Evolutionary conservation across 2,113 vertebrate genomes (phyloP).

Genomic region (Coracopsis vasa): DNA sequence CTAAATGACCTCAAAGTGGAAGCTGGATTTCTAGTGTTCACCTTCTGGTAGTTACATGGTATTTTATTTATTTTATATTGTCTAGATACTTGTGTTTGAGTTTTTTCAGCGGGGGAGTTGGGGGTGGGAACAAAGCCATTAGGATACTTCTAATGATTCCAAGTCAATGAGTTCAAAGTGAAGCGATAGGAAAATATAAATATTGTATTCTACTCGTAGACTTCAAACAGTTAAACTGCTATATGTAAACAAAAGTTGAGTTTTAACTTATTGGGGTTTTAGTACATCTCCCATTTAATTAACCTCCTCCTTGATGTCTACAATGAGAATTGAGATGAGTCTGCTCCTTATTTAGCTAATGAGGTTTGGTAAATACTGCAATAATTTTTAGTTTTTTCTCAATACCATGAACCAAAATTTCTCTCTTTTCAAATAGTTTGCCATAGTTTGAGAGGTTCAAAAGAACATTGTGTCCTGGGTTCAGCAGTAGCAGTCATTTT

Average conservation of each 20-base stretch:
- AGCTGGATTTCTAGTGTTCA: neutral
- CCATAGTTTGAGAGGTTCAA: accelerated
- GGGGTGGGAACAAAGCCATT: neutral
- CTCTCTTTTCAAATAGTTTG: neutral
- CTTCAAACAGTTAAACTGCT: accelerated
- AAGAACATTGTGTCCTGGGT: neutral
- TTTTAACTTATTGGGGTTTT: neutral
- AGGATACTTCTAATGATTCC: neutral
- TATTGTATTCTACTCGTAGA: neutral
- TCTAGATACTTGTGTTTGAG: too few species aligned
- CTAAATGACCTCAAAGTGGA: neutral
- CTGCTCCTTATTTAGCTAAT: neutral
- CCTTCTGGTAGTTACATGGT: neutral
- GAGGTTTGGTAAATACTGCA: neutral
- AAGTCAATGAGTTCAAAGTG: neutral
- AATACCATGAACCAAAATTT: neutral
- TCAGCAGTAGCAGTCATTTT: neutral
- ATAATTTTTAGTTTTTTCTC: neutral
- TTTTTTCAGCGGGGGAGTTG: accelerated
- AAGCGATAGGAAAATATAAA: neutral
- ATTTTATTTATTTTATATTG: neutral
- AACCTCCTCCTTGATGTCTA: neutral
- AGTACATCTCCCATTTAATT: neutral
- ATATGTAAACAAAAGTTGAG: neutral
- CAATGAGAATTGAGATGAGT: neutral